Percentiles rank a stretch among this genome's conserved stretches.
phyloP scores from a whole-genome alignment of 53 echinoderm and acorn worm genomes.

The Temnopleurus reevesii region DNA sequence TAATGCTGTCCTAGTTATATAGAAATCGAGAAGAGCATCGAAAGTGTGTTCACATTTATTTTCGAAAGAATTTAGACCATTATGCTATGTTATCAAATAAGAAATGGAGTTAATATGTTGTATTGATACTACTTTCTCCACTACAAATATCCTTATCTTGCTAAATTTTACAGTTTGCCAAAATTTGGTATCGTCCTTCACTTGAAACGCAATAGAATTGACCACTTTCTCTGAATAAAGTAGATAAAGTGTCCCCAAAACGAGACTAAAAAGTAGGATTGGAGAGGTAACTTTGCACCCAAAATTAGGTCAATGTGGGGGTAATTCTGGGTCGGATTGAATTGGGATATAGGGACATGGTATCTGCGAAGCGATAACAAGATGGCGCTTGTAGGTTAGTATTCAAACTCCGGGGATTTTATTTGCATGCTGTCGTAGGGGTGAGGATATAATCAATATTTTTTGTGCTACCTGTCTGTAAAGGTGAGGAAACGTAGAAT shows the following conservation, averaged over 20 bases:
- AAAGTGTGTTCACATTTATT: too few species aligned
- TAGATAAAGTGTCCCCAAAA: conserved; percentile 1
- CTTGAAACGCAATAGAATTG: not conserved
- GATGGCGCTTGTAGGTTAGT: not conserved
- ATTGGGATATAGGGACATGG: not conserved
- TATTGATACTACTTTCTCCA: too few species aligned
- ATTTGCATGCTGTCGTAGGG: not conserved
- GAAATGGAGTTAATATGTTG: too few species aligned
- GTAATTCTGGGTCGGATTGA: conserved; percentile 20
- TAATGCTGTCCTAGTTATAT: too few species aligned
- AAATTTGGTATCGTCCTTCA: not conserved
- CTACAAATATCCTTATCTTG: too few species aligned
- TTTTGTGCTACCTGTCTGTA: not conserved
- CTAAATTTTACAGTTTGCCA: too few species aligned
- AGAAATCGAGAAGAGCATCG: too few species aligned
- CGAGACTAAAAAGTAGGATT: conserved; percentile 5
- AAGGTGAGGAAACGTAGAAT: not conserved
- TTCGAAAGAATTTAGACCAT: too few species aligned
- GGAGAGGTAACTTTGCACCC: conserved; percentile 18
- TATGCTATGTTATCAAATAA: too few species aligned
- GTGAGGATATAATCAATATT: not conserved
- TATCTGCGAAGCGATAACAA: not conserved
- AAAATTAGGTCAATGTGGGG: conserved; percentile 27
- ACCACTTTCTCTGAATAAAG: not conserved
- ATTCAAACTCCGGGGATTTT: not conserved